Evolutionary conservation across 2,113 vertebrate species (phyloP), one percentile per base, ranked within the genome.

Genomic region (Tragulus kanchil): DNA sequence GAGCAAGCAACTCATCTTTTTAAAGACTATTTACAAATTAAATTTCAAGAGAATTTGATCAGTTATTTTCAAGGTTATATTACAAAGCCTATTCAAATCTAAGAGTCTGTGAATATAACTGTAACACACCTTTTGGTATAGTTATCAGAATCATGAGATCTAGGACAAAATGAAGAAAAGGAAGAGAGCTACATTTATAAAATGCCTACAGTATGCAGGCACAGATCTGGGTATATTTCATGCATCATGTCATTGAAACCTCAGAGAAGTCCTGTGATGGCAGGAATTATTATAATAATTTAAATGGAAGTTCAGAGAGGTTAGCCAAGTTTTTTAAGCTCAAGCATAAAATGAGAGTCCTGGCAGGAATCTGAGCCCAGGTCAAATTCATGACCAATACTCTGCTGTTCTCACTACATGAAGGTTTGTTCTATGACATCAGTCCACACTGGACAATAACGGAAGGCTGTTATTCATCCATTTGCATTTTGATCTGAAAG

Each of bases 51-150:
- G 13, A 93, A 89, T 95, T 48, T 58, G 31, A 73, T 62, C 65
- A 75, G 59, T 78, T 92, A 42, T 59, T 50, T 95, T 71, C 14
- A 78, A 81, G 61, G 4, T 73, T 92, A 82, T 75, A 79, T 71
- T 36, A 25, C 9, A 69, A 91, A 84, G 19, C 6, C 13, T 87
- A 50, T 54, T 25, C 36, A 87, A 71, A 90, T 52, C 6, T 87
- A 84, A 54, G 52, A 75, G 58, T 61, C 28, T 86, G 61, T 93
- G 58, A 65, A 4, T 54, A 2, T 48, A 31, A 64, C 13, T 61
- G 1, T 19, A 26, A 36, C 14, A 9, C 21, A 16, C 13, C 3
- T 78, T 94, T 82, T 48, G 42, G 21, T 52, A 0, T 64, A 36
- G 81, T 75, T 85, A 42, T 69, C 42, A 50, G 58, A 89, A 75